phyloP scores from a whole-genome alignment of 2,113 vertebrate species.

The Paramisgurnus dabryanus region DNA sequence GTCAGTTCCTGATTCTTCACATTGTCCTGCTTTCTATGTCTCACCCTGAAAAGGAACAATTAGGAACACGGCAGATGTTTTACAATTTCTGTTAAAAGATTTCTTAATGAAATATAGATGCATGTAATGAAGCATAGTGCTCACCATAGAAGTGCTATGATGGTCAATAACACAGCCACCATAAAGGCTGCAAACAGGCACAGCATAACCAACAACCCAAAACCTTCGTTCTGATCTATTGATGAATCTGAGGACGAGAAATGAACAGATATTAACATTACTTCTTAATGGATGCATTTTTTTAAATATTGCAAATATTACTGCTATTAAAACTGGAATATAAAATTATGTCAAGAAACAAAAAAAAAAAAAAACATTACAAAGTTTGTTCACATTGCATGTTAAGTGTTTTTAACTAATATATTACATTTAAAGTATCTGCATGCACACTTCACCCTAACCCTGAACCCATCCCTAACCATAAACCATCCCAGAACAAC shows the following conservation, averaged over 20 bases:
- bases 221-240: constrained; percentile 55
- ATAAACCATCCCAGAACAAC: no score
- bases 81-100: background rate
- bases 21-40: constrained; percentile 65
- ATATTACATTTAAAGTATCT: no score
- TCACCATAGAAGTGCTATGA: constrained; percentile 75
- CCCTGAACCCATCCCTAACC: no score
- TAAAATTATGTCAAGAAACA: no score
- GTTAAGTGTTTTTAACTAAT: no score
- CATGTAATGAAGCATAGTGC: constrained; percentile 26
- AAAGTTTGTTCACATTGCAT: no score
- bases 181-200: constrained; percentile 72
- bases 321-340: no score
- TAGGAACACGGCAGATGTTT: background rate
- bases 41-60: constrained; percentile 60
- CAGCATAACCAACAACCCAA: constrained; percentile 70
- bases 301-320: background rate
- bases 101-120: background rate
- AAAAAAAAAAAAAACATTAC: no score
- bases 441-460: no score
- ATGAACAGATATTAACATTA: background rate
- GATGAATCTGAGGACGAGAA: constrained; percentile 49
- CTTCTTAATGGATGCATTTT: background rate
- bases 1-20: constrained; percentile 74
- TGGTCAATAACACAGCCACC: constrained; percentile 66